Conservation (phyloP, 2,113 vertebrate species). For the Hippolais icterina region DNA sequence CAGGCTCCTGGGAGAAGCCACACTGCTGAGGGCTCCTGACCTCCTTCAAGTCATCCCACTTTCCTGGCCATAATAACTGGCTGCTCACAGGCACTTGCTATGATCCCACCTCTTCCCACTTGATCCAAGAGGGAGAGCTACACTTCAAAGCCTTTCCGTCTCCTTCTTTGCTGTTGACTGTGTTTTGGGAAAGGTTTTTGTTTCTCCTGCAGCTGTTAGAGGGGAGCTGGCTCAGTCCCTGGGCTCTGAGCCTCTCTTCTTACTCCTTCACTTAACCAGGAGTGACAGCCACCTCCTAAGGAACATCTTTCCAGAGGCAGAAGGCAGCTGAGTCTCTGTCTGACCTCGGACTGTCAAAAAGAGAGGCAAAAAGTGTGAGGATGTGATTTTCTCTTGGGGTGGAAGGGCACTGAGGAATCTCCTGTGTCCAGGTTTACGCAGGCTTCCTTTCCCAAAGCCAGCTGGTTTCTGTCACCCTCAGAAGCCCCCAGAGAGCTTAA, state of each 20-base stretch:
- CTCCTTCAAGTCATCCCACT: background rate
- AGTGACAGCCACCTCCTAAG: background rate
- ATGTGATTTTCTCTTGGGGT: background rate
- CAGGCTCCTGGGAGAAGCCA: background rate
- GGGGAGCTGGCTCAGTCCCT: background rate
- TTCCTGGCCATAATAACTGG: background rate
- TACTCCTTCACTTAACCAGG: background rate
- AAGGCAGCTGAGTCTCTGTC: background rate
- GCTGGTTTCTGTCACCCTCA: background rate
- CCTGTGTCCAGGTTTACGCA: background rate
- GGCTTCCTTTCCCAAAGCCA: background rate
- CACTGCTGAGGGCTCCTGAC: background rate
- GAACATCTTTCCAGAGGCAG: background rate
- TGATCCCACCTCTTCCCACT: background rate
- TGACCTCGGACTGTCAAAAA: background rate
- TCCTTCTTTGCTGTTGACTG: background rate
- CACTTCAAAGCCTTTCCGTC: background rate
- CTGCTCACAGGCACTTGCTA: background rate
- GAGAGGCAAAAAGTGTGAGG: background rate
- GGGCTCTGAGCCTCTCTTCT: background rate
- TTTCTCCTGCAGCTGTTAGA: background rate
- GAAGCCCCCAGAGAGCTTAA: background rate
- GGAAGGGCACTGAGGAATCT: background rate
- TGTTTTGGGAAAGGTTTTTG: background rate
- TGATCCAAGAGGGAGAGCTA: background rate